phyloP scores from a whole-genome alignment of 2,113 vertebrate genomes.

The Budorcas taxicolor region DNA sequence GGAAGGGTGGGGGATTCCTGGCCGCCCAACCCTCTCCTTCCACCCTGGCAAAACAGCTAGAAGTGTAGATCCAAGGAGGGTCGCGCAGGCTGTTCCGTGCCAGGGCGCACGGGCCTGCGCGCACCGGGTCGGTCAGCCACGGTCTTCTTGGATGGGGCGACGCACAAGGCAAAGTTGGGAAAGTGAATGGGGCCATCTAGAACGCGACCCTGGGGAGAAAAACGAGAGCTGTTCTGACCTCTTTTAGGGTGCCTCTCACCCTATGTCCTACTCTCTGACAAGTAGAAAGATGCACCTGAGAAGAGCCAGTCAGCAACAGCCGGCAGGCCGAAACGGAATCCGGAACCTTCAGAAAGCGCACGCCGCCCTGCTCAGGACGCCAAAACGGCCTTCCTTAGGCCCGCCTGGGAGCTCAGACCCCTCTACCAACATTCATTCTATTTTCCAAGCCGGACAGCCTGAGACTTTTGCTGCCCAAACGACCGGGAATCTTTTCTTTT shows the following conservation, averaged over 20 bases:
- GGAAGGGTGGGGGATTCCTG: too few species aligned
- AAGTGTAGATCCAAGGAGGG: background rate
- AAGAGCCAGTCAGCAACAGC: background rate
- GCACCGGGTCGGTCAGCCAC: rapidly evolving
- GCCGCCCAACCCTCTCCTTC: background rate
- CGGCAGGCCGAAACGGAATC: background rate
- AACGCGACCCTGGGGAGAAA: background rate
- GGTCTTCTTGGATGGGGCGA: background rate
- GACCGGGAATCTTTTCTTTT: background rate
- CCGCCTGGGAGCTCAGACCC: background rate
- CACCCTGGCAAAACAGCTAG: background rate
- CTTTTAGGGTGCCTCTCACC: background rate
- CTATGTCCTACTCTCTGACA: background rate
- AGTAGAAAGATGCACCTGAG: background rate
- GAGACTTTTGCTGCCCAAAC: background rate
- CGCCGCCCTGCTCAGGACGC: background rate
- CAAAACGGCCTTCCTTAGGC: background rate
- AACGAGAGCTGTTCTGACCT: background rate
- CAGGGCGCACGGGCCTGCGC: background rate
- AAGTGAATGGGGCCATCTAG: background rate
- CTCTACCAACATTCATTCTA: background rate
- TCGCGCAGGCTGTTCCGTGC: background rate
- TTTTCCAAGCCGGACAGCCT: background rate
- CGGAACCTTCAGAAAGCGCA: background rate
- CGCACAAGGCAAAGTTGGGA: background rate